These are phyloP conservation scores for Tinamus guttatus DNA, from an alignment of 2,113 vertebrate species.

Conservation along the genomic window DNA sequence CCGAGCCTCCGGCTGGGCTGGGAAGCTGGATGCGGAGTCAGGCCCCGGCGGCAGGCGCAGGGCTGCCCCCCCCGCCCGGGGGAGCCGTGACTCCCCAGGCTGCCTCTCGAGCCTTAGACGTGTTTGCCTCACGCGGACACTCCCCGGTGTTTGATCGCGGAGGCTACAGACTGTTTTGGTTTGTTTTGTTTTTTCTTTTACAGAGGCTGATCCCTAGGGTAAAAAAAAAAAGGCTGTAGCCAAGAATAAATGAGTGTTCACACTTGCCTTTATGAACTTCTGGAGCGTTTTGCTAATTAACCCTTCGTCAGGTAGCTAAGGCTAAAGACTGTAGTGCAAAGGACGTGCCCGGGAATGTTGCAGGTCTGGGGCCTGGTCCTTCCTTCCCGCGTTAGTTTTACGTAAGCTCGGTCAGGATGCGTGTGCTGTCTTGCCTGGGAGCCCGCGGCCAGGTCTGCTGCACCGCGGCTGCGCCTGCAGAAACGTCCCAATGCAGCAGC, in stretches of 20 bases:
- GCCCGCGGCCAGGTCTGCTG: not conserved
- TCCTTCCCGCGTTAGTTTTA: not conserved
- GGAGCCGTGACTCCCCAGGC: not conserved
- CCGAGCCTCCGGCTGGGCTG: constrained; percentile 46
- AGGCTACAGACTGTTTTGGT: not conserved
- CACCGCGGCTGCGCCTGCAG: not conserved
- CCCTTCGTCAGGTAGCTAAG: not conserved
- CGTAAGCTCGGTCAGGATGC: not conserved
- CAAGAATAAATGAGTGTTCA: constrained; percentile 9
- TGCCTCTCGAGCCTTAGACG: not conserved
- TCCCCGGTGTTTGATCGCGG: not conserved
- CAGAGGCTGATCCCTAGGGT: not conserved
- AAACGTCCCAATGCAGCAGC: not conserved
- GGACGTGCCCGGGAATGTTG: not conserved
- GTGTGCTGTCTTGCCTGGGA: not conserved
- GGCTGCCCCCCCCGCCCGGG: too few species aligned
- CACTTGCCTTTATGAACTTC: constrained; percentile 1
- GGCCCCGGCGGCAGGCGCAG: not conserved
- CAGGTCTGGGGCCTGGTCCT: not conserved
- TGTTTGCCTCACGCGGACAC: not conserved
- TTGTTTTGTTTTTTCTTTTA: not conserved
- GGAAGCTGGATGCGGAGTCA: constrained; percentile 20
- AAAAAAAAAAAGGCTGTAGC: not conserved
- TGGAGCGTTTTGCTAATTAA: not conserved
- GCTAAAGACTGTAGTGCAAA: not conserved